These are phyloP conservation scores for Kradibia gibbosae DNA, from an alignment of 1,140 invertebrate species.

Conservation along the genomic window DNA sequence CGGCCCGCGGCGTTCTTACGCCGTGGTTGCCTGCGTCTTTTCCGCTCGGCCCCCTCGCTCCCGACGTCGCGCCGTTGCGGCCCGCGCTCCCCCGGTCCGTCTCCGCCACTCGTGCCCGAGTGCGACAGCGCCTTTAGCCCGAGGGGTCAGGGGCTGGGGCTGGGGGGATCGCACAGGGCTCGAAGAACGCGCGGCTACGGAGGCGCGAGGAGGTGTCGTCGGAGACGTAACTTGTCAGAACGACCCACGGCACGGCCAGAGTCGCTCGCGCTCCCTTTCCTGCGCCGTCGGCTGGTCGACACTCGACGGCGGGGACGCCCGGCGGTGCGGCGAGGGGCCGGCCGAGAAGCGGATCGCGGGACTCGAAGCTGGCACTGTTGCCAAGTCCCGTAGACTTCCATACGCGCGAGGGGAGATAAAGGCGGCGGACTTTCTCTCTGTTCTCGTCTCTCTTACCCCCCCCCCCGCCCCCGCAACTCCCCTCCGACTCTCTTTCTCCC, in stretches of 20 bases:
- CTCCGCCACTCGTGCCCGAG: too few species aligned
- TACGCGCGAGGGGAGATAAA: background rate
- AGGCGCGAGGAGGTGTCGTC: too few species aligned
- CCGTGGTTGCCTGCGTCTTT: too few species aligned
- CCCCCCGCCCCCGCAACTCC: background rate
- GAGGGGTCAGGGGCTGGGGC: too few species aligned
- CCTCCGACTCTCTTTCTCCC: too few species aligned
- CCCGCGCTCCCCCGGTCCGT: background rate
- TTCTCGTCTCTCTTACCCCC: background rate
- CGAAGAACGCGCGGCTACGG: too few species aligned
- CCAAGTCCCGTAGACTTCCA: background rate
- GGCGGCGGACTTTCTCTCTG: background rate
- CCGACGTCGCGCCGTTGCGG: background rate
- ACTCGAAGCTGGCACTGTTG: background rate
- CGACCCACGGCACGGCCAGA: background rate
- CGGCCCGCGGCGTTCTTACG: too few species aligned
- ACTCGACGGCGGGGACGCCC: too few species aligned
- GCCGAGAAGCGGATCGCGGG: background rate
- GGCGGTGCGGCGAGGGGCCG: background rate
- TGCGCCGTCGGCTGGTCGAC: too few species aligned
- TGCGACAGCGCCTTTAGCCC: too few species aligned
- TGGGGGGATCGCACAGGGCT: background rate
- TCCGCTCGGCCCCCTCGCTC: too few species aligned
- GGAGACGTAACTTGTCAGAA: slow-evolving; percentile 25
- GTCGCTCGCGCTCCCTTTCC: background rate